A percentile compares a stretch with the other conserved stretches of the same genome.
Conservation (phyloP, 1,140 invertebrate species). For the Chironomus tepperi region DNA sequence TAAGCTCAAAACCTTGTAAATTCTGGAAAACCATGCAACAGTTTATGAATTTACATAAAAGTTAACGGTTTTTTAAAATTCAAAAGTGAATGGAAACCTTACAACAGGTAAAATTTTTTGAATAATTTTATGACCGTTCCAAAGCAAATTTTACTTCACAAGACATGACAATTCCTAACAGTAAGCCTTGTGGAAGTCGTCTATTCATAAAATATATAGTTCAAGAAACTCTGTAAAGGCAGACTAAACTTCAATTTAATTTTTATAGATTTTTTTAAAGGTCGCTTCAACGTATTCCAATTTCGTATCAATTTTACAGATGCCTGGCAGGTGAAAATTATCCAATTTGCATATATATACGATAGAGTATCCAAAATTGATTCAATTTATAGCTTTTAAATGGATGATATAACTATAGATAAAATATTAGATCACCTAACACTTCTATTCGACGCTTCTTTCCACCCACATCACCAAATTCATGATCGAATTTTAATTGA, state of each 20-base stretch:
- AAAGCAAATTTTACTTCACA: too few species aligned
- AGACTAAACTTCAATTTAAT: neutral
- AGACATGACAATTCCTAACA: too few species aligned
- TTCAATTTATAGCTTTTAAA: constrained; percentile 18
- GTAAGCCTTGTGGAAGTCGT: too few species aligned
- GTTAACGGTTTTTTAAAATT: too few species aligned
- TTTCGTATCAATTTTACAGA: constrained; percentile 24
- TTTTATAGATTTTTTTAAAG: neutral
- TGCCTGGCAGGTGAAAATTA: neutral
- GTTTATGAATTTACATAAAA: too few species aligned
- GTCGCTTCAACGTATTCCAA: constrained; percentile 26
- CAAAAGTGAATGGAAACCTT: too few species aligned
- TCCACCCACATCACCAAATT: neutral
- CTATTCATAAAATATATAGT: neutral
- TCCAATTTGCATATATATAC: constrained; percentile 1
- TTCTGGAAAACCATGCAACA: too few species aligned
- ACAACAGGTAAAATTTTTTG: too few species aligned
- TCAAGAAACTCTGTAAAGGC: neutral
- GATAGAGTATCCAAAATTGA: neutral
- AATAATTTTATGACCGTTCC: too few species aligned
- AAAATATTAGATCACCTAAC: constrained; percentile 10
- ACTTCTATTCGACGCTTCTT: neutral
- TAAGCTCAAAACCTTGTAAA: too few species aligned
- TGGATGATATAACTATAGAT: neutral
- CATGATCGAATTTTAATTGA: constrained; percentile 7